Evolutionary conservation across 2,113 vertebrate species (phyloP).

Genomic region (Amblyornis subalaris): DNA sequence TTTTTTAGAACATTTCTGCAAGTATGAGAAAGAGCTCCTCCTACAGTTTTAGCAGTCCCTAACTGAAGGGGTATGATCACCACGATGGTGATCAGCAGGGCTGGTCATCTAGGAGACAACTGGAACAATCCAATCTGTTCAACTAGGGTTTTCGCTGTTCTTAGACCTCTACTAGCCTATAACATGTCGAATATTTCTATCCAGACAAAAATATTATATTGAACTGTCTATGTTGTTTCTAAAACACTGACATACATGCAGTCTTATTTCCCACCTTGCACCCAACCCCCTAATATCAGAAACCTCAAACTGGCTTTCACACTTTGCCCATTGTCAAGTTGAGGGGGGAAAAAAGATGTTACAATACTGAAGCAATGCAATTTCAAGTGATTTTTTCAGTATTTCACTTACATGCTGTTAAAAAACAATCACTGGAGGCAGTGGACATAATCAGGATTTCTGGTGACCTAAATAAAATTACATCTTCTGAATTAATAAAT

Average conservation of each 20-base stretch:
- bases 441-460: background rate
- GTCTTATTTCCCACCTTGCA: background rate
- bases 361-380: rapidly evolving
- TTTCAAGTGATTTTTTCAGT: background rate
- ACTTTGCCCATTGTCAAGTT: background rate
- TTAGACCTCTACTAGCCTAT: background rate
- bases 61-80: background rate
- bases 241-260: background rate
- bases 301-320: background rate
- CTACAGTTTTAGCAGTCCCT: background rate
- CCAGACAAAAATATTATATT: background rate
- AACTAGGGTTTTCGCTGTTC: background rate
- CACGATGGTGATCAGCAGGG: rapidly evolving
- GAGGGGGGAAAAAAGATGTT: background rate
- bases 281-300: background rate
- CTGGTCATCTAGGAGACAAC: background rate
- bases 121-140: background rate
- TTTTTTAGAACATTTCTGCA: background rate
- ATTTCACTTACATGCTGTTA: background rate
- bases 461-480: background rate
- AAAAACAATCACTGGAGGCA: background rate
- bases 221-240: background rate
- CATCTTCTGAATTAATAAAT: background rate
- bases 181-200: background rate
- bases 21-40: background rate